Evolutionary conservation across 2,113 vertebrate species (phyloP).

Genomic region (Dromas ardeola): DNA sequence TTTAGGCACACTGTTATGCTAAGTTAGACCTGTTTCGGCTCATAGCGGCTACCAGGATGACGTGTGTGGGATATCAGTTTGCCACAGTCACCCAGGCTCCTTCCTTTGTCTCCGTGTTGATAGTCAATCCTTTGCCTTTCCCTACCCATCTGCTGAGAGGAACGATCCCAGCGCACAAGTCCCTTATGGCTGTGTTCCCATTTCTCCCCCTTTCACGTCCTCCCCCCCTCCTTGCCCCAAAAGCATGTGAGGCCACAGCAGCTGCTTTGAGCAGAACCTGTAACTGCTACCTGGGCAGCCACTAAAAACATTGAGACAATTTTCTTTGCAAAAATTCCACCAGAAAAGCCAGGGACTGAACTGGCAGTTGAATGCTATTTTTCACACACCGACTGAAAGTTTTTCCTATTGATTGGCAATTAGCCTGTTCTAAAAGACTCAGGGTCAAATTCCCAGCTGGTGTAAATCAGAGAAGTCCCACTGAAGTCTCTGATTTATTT

Average conservation of each 20-base stretch:
- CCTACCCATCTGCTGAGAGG: neutral
- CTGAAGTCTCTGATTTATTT: neutral
- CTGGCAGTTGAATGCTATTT: neutral
- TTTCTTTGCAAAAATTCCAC: neutral
- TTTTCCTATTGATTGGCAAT: slow-evolving; percentile 26
- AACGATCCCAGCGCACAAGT: neutral
- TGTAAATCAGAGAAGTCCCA: neutral
- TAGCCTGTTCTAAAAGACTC: neutral
- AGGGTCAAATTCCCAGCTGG: neutral
- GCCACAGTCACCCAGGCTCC: fast-evolving
- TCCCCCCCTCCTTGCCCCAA: neutral
- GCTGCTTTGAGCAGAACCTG: neutral
- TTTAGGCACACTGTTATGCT: neutral
- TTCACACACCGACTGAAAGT: neutral
- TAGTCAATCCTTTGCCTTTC: neutral
- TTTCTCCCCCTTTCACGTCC: fast-evolving
- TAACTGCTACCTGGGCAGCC: neutral
- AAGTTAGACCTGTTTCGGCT: neutral
- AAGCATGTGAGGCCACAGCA: neutral
- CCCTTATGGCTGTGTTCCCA: neutral
- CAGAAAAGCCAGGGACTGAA: neutral
- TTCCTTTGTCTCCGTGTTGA: neutral
- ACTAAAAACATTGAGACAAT: neutral
- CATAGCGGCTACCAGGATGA: neutral
- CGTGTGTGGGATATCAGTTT: neutral